Percentiles rank a stretch among this genome's conserved stretches.
These are phyloP conservation scores for Goniozus legneri DNA, from an alignment of 1,140 invertebrate species.

Conservation along the genomic window DNA sequence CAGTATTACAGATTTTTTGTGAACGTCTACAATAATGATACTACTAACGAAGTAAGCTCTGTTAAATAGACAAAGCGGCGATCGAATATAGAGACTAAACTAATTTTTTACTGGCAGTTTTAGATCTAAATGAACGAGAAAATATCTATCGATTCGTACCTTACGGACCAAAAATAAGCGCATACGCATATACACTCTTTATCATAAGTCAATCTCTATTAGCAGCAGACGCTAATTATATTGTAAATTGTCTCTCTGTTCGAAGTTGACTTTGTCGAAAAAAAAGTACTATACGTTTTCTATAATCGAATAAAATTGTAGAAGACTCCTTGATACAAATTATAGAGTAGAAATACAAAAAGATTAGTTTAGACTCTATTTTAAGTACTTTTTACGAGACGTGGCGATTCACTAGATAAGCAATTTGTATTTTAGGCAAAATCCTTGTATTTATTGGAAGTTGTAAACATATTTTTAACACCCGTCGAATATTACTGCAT, in stretches of 20 bases:
- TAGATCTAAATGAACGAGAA: background rate
- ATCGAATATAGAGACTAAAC: constrained; percentile 2
- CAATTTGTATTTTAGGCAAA: constrained; percentile 28
- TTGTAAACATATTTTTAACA: constrained; percentile 32
- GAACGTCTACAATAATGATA: constrained; percentile 18
- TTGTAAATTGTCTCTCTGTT: constrained; percentile 8
- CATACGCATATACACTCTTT: too few relatives aligned
- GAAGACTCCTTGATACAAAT: constrained; percentile 26
- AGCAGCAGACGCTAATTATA: too few relatives aligned
- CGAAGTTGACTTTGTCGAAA: constrained; percentile 13
- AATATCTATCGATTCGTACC: background rate
- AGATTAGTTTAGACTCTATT: constrained; percentile 45
- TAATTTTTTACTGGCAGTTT: too few relatives aligned
- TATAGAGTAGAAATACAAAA: constrained; percentile 31
- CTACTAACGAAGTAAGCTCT: background rate
- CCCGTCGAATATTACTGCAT: constrained; percentile 10
- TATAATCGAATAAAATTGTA: constrained; percentile 23
- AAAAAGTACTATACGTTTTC: constrained; percentile 22
- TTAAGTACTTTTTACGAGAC: constrained; percentile 42
- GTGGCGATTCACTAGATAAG: constrained; percentile 28
- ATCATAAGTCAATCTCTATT: too few relatives aligned
- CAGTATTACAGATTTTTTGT: constrained; percentile 30
- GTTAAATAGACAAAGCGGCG: background rate
- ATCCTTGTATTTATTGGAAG: constrained; percentile 34
- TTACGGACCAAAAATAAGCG: too few relatives aligned